Percentiles rank a stretch among this genome's conserved stretches.
Evolutionary conservation across 2,888 invertebrate genomes (phyloP).

Genomic region (Trichopria drosophilae): DNA sequence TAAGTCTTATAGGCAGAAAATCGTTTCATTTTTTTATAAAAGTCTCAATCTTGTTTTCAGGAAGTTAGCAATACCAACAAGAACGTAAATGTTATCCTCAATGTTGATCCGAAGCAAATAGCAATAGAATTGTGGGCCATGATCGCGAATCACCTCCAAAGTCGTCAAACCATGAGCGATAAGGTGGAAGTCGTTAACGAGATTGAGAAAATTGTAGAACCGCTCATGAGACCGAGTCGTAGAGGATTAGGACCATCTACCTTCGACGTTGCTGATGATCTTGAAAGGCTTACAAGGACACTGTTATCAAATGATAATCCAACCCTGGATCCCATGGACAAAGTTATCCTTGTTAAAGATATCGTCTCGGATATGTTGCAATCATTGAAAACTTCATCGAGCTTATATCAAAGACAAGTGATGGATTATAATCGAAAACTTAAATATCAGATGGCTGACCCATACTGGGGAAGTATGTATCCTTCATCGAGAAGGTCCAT

Average conservation of each 20-base stretch:
- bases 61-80: constrained; percentile 36
- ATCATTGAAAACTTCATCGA: too few relatives aligned
- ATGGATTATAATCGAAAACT: too few relatives aligned
- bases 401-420: too few relatives aligned
- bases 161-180: constrained; percentile 14
- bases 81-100: constrained; percentile 42
- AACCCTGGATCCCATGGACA: constrained; percentile 23
- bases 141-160: constrained; percentile 31
- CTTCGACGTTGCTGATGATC: constrained; percentile 31
- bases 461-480: too few relatives aligned
- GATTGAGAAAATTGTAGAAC: constrained; percentile 31
- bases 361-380: constrained; percentile 37
- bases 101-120: constrained; percentile 40
- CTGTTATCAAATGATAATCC: constrained; percentile 23
- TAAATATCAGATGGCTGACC: too few relatives aligned
- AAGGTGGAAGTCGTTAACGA: constrained; percentile 33
- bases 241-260: constrained; percentile 28
- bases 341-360: constrained; percentile 35
- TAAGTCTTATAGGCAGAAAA: too few relatives aligned
- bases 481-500: too few relatives aligned
- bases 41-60: constrained; percentile 23
- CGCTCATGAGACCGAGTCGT: constrained; percentile 35
- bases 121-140: constrained; percentile 40
- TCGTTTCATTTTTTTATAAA: too few relatives aligned
- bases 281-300: constrained; percentile 35